Evolutionary conservation across 2,888 invertebrate species (phyloP).

Genomic region (Netelia fuscicornis): DNA sequence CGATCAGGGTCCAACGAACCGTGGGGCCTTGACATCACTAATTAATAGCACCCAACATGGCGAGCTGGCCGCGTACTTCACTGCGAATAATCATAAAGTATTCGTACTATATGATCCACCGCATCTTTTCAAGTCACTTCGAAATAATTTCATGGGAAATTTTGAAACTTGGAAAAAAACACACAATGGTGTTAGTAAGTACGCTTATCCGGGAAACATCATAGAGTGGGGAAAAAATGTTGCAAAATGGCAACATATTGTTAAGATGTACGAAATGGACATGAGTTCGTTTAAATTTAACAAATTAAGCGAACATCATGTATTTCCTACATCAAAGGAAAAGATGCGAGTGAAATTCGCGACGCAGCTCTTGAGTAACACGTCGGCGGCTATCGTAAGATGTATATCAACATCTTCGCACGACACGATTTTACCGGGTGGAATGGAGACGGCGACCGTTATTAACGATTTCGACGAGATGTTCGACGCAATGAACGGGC

Average conservation of each 20-base stretch:
- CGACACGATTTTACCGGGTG: neutral
- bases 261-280: neutral
- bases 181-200: neutral
- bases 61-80: neutral
- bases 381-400: constrained; percentile 4
- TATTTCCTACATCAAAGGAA: constrained; percentile 44
- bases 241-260: constrained; percentile 2
- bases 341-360: constrained; percentile 52
- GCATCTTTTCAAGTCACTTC: constrained; percentile 36
- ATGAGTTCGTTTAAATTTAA: neutral
- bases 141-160: constrained; percentile 48
- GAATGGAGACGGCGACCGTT: constrained; percentile 10
- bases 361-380: constrained; percentile 27
- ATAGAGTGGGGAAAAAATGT: neutral
- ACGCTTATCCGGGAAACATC: neutral
- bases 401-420: neutral
- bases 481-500: constrained; percentile 47
- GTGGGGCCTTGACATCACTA: neutral
- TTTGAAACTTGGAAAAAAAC: neutral
- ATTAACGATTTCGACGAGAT: constrained; percentile 19
- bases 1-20: constrained; percentile 43
- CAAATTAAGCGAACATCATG: neutral
- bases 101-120: constrained; percentile 22
- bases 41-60: neutral
- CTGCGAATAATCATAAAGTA: constrained; percentile 1